phyloP scores from a whole-genome alignment of 2,113 vertebrate genomes.

The Ceyx margarethae region DNA sequence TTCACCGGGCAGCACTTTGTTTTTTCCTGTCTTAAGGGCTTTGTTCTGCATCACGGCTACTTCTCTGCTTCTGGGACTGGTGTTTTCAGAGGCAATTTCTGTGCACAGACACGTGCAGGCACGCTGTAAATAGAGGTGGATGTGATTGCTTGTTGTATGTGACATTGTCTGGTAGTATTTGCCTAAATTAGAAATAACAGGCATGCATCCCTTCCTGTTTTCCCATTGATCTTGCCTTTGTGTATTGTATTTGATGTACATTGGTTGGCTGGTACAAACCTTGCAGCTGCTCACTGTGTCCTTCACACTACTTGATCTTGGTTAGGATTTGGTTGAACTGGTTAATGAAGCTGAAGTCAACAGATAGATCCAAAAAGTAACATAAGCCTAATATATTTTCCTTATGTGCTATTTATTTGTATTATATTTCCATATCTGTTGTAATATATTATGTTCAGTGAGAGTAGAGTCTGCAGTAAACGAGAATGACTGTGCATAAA shows the following conservation, averaged over 20 bases:
- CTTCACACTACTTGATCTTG: not conserved
- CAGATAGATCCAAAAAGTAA: not conserved
- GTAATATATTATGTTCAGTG: not conserved
- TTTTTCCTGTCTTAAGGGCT: not conserved
- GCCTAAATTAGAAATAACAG: not conserved
- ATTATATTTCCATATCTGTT: not conserved
- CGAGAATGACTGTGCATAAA: not conserved
- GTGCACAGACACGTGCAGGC: not conserved
- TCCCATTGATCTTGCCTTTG: not conserved
- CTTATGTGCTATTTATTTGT: not conserved
- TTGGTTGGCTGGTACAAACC: not conserved
- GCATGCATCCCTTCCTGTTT: not conserved
- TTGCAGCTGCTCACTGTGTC: not conserved
- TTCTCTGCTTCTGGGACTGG: not conserved
- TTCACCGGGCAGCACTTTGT: not conserved
- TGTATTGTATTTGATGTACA: not conserved
- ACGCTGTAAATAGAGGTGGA: not conserved
- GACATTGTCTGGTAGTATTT: not conserved
- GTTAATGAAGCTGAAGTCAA: not conserved
- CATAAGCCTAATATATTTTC: not conserved
- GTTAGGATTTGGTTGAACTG: not conserved
- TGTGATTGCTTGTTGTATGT: not conserved
- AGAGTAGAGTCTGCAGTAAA: not conserved
- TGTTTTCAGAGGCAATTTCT: not conserved
- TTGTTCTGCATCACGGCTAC: not conserved